Percentiles rank a stretch among this genome's conserved stretches.
Conservation (phyloP, 2,888 invertebrate genomes). For the Epistrophe grossulariae region DNA sequence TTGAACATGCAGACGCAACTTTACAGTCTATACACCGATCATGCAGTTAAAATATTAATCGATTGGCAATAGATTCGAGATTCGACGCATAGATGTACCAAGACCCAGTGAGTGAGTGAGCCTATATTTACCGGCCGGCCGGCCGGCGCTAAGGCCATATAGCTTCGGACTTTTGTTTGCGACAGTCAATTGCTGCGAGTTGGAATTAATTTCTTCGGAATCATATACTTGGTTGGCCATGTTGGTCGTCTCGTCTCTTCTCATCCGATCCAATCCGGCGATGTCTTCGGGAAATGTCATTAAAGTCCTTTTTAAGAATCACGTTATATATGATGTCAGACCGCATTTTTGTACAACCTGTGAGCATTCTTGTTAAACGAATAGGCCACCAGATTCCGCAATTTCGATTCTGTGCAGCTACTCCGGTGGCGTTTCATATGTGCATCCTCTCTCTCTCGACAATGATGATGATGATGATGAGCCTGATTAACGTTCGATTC, state of each 20-base stretch:
- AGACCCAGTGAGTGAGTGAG: conserved; percentile 23
- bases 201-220: conserved; percentile 66
- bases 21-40: conserved; percentile 47
- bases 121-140: conserved; percentile 9
- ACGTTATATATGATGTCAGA: conserved; percentile 63
- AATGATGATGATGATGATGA: conserved; percentile 63
- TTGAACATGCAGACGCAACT: conserved; percentile 76
- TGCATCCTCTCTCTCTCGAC: conserved; percentile 39
- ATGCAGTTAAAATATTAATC: conserved; percentile 73
- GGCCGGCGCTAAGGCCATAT: conserved; percentile 55
- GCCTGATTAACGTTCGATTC: conserved; percentile 76
- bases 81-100: conserved; percentile 44
- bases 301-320: conserved; percentile 71
- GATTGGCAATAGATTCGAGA: conserved; percentile 67
- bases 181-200: conserved; percentile 42
- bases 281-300: conserved; percentile 67
- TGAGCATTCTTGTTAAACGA: conserved; percentile 74
- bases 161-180: conserved; percentile 9
- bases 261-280: background rate
- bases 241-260: background rate
- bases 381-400: conserved; percentile 73
- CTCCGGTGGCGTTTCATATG: conserved; percentile 70
- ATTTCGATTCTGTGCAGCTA: conserved; percentile 41
- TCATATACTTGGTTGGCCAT: conserved; percentile 21
- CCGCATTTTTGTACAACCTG: conserved; percentile 70